A percentile compares a stretch with the other conserved stretches of the same genome.
These are phyloP conservation scores for Sinosuthora webbiana DNA, from an alignment of 2,113 vertebrate genomes.

Conservation along the genomic window DNA sequence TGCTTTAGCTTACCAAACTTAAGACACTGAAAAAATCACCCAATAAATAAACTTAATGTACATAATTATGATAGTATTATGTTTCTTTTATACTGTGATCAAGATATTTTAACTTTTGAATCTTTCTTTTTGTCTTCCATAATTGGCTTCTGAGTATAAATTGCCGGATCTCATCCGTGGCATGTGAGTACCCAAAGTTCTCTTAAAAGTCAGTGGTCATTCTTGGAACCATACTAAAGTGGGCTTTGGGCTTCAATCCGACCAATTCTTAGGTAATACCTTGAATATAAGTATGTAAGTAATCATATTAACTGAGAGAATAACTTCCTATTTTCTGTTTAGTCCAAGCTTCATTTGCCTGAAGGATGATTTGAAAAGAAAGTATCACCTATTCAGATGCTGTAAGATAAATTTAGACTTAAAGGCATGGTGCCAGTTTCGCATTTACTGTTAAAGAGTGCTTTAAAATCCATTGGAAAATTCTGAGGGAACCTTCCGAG, in stretches of 20 bases:
- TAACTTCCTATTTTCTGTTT: not conserved
- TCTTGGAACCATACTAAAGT: not conserved
- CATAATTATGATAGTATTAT: not conserved
- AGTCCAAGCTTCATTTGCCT: not conserved
- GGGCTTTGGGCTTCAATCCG: not conserved
- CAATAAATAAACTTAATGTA: not conserved
- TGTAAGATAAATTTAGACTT: not conserved
- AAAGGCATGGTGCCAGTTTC: not conserved
- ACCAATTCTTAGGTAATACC: not conserved
- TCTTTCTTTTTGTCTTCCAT: not conserved
- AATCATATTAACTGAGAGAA: not conserved
- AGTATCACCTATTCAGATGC: not conserved
- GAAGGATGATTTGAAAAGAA: not conserved
- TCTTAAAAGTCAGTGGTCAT: not conserved
- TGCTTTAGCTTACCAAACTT: not conserved
- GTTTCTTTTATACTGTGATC: not conserved
- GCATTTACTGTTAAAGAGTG: not conserved
- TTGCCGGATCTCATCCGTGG: not conserved
- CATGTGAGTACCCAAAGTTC: not conserved
- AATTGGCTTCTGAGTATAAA: not conserved
- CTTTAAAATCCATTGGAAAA: conserved; percentile 5
- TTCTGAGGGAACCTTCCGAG: not conserved
- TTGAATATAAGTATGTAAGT: not conserved
- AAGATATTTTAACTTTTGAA: not conserved
- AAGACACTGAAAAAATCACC: not conserved